A percentile compares a stretch with the other conserved stretches of the same genome.
phyloP scores from a whole-genome alignment of 1,140 invertebrate genomes.

The Caerostris extrusa region DNA sequence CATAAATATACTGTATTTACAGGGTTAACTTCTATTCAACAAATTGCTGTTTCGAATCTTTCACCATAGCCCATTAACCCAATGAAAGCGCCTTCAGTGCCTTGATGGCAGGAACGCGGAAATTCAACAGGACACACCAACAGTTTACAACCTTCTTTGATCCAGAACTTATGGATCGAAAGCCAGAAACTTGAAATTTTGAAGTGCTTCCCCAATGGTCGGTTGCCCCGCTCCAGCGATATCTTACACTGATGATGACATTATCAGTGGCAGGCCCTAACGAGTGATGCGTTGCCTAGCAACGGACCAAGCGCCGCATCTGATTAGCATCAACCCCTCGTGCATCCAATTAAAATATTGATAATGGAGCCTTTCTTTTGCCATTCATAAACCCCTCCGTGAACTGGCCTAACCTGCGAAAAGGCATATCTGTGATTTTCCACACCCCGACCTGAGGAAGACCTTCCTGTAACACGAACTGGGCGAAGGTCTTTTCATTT shows the following conservation, averaged over 20 bases:
- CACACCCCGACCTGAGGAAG: not conserved
- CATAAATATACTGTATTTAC: no score
- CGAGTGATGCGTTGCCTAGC: slow-evolving; percentile 77
- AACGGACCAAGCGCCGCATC: slow-evolving; percentile 75
- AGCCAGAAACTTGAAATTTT: slow-evolving; percentile 35
- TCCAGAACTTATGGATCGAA: slow-evolving; percentile 42
- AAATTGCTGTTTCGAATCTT: no score
- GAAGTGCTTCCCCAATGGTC: slow-evolving; percentile 33
- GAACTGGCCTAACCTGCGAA: slow-evolving; percentile 20
- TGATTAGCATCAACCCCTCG: slow-evolving; percentile 73
- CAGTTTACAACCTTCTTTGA: not conserved
- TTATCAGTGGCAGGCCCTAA: slow-evolving; percentile 74
- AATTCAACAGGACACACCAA: not conserved
- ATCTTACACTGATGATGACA: slow-evolving; percentile 77
- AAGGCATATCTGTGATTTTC: slow-evolving; percentile 14
- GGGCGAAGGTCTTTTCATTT: not conserved
- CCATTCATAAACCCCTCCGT: slow-evolving; percentile 16
- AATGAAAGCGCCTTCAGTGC: not conserved
- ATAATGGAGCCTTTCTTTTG: slow-evolving; percentile 74
- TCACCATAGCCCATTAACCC: no score
- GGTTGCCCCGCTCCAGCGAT: slow-evolving; percentile 63
- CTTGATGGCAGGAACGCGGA: not conserved
- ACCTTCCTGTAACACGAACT: not conserved
- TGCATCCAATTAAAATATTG: slow-evolving; percentile 77
- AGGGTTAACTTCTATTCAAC: no score